These are phyloP conservation scores for Allenopithecus nigroviridis DNA, from an alignment of 2,797 vertebrate genomes.

Conservation along the genomic window DNA sequence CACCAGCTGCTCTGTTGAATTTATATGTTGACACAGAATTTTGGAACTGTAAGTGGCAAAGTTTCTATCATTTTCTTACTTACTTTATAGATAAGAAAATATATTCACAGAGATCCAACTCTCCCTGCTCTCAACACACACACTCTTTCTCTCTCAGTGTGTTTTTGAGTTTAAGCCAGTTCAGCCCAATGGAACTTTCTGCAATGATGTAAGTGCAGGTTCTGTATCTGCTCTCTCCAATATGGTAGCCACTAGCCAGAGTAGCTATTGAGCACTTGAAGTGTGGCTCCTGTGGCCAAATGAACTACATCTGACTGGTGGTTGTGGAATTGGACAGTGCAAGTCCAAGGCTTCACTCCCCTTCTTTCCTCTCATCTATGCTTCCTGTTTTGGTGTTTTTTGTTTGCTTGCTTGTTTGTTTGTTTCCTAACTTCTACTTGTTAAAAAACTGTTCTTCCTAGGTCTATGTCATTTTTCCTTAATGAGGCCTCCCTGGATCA, in stretches of 20 bases:
- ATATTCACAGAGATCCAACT: not conserved
- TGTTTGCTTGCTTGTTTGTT: not conserved
- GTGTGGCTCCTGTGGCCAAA: not conserved
- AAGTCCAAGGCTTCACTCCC: not conserved
- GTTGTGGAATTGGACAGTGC: not conserved
- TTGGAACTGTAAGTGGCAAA: not conserved
- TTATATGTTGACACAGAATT: not conserved
- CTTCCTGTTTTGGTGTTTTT: not conserved
- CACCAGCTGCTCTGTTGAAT: not conserved
- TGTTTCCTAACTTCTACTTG: not conserved
- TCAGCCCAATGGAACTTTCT: not conserved
- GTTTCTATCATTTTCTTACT: not conserved
- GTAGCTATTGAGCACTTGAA: not conserved
- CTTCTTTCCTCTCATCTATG: not conserved
- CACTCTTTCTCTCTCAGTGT: too few species aligned
- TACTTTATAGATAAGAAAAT: not conserved
- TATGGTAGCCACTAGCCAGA: not conserved
- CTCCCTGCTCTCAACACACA: not conserved
- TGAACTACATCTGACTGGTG: not conserved
- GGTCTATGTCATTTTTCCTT: not conserved
- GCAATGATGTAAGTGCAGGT: not conserved
- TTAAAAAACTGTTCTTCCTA: not conserved
- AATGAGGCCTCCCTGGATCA: not conserved
- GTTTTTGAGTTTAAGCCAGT: not conserved
- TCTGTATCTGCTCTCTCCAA: not conserved